phyloP scores from a whole-genome alignment of 2,888 invertebrate genomes.

The Agonopterix arenella region DNA sequence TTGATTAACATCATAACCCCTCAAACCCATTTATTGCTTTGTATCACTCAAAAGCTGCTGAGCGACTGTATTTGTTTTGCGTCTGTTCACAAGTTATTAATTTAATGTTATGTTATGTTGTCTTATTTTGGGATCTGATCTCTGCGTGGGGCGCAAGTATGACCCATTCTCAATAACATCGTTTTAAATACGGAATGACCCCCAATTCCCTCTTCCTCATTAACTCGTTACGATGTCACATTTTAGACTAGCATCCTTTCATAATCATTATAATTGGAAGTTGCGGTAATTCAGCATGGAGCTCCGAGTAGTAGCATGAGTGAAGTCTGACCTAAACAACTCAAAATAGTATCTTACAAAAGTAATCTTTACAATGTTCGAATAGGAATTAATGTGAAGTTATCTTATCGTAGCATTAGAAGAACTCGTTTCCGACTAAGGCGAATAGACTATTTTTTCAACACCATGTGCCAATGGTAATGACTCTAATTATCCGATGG shows the following conservation, averaged over 20 bases:
- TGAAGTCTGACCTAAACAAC: too few relatives aligned
- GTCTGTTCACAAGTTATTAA: background rate
- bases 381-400: constrained; percentile 10
- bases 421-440: background rate
- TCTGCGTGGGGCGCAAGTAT: constrained; percentile 5
- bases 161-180: constrained; percentile 23
- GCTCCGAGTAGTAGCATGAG: too few relatives aligned
- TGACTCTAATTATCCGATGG: constrained; percentile 29
- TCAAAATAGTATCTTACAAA: too few relatives aligned
- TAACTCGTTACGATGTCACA: constrained; percentile 50
- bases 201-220: constrained; percentile 72
- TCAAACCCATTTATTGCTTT: background rate
- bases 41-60: constrained; percentile 1
- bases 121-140: background rate
- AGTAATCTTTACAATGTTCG: too few relatives aligned
- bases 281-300: constrained; percentile 4
- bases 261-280: constrained; percentile 28
- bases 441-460: background rate
- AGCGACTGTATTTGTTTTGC: constrained; percentile 1
- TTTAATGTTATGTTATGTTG: background rate
- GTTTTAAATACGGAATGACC: constrained; percentile 41
- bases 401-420: constrained; percentile 2
- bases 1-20: too few relatives aligned
- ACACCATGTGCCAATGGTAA: constrained; percentile 21
- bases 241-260: constrained; percentile 61